Evolutionary conservation across 92 coral and sea anemone genomes (phyloP).

Genomic region (Paramuricea clavata): DNA sequence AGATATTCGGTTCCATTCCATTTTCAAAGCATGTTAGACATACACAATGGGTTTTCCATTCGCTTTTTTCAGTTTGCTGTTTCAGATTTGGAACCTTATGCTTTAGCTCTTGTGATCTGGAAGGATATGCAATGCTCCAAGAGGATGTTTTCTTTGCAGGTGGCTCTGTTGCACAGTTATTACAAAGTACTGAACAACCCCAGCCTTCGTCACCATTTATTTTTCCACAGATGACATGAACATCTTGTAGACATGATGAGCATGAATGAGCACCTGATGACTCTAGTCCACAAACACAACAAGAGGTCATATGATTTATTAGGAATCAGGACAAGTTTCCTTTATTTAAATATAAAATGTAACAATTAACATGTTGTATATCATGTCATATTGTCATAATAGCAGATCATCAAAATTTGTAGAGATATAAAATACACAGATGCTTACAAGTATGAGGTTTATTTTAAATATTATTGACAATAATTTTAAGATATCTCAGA

Average conservation of each 20-base stretch:
- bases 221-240: conserved; percentile 27
- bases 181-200: conserved; percentile 17
- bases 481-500: too few relatives aligned
- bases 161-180: conserved; percentile 4
- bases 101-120: conserved; percentile 17
- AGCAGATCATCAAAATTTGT: too few relatives aligned
- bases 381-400: too few relatives aligned
- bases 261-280: conserved; percentile 21
- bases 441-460: too few relatives aligned
- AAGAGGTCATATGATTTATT: neutral
- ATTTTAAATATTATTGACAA: too few relatives aligned
- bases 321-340: neutral
- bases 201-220: conserved; percentile 19
- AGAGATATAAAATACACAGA: too few relatives aligned
- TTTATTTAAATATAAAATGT: too few relatives aligned
- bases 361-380: too few relatives aligned
- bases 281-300: conserved; percentile 20
- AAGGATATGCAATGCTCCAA: conserved; percentile 23
- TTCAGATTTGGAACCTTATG: conserved; percentile 13
- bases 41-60: conserved; percentile 27
- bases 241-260: neutral
- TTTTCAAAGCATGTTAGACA: conserved; percentile 23
- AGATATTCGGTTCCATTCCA: neutral
- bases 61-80: conserved; percentile 15
- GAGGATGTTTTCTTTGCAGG: neutral